A percentile compares a stretch with the other conserved stretches of the same genome.
These are phyloP conservation scores for Pseudochromis fuscus DNA, from an alignment of 2,797 vertebrate species.

Conservation along the genomic window DNA sequence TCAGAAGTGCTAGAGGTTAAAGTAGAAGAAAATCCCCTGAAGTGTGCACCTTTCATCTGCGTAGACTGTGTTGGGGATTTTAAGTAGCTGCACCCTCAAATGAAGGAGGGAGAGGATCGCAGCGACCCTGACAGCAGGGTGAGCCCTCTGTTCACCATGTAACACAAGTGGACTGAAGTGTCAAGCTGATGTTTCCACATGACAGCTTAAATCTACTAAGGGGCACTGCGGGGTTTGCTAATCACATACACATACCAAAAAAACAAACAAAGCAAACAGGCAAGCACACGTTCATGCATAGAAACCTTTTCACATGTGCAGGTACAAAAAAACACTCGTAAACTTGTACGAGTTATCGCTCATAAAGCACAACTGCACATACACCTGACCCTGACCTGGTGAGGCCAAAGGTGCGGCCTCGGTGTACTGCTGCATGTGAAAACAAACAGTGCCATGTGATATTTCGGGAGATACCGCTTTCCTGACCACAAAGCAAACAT, in stretches of 20 bases:
- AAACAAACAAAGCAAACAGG: too few relatives aligned
- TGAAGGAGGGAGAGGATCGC: constrained; percentile 40
- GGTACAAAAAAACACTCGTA: constrained; percentile 16
- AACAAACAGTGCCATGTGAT: constrained; percentile 66
- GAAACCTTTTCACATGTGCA: constrained; percentile 19
- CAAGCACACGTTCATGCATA: constrained; percentile 22
- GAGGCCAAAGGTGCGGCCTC: constrained; percentile 53
- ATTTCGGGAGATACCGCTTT: constrained; percentile 40
- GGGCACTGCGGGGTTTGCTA: constrained; percentile 48
- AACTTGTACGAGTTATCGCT: not conserved
- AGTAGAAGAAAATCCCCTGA: constrained; percentile 20
- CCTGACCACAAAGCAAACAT: constrained; percentile 59
- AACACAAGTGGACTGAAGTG: constrained; percentile 81
- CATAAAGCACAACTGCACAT: constrained; percentile 20
- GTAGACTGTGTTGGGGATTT: constrained; percentile 42
- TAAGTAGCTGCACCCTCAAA: constrained; percentile 48
- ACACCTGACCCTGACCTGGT: constrained; percentile 51
- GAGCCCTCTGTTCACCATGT: constrained; percentile 73
- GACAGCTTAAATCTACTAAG: constrained; percentile 75
- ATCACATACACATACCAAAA: constrained; percentile 25
- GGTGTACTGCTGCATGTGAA: constrained; percentile 52
- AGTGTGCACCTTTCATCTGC: constrained; percentile 33
- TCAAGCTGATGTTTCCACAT: constrained; percentile 81
- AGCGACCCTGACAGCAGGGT: constrained; percentile 42
- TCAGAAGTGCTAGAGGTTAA: constrained; percentile 29